Evolutionary conservation across 2,113 vertebrate genomes (phyloP), one percentile per base, ranked within the genome.

Genomic region (Alligator sinensis): DNA sequence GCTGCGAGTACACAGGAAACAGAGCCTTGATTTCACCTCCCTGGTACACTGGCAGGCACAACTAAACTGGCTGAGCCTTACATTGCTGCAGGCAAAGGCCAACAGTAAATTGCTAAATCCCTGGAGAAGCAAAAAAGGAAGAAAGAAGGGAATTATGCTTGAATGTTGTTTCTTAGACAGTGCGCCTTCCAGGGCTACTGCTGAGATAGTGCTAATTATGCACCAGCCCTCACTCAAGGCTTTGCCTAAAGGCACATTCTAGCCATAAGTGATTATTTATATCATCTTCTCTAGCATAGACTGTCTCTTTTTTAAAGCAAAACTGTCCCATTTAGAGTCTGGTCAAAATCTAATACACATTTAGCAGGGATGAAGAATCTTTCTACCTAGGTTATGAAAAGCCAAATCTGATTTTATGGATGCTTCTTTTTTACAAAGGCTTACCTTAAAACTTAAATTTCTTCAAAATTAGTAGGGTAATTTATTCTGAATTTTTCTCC

Each of bases 181-280:
- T 88, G 10, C 38, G 72, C 12, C 34, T 93, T 90, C 77, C 57
- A 95, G 74, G 60, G 16, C 63, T 88, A 30, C 80, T 84, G 77
- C 74, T 88, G 84, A 86, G 62, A 91, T 80, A 91, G 30, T 63
- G 58, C n/a, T 93, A 92, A 94, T 90, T 91, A 88, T 60, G 18
- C 74, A 85, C 60, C 28, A 94, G 54, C 7, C 93, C 80, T 90
- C 84, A 81, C 55, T 95, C 70, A 84, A 83, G 28, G 57, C 30
- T 92, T 94, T 94, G 84, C 86, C 74, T 76, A 54, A 83, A 88
- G 79, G 88, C 64, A 94, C 4, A 72, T 90, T 91, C 57, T 55
- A 91, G 64, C 17, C 47, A 90, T 34, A 91, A 91, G 80, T 87
- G 88, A 94, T 58, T 90, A 91, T 83, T 94, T 57, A 9, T 94